phyloP scores from a whole-genome alignment of 2,113 vertebrate genomes.

The Xenus cinereus region DNA sequence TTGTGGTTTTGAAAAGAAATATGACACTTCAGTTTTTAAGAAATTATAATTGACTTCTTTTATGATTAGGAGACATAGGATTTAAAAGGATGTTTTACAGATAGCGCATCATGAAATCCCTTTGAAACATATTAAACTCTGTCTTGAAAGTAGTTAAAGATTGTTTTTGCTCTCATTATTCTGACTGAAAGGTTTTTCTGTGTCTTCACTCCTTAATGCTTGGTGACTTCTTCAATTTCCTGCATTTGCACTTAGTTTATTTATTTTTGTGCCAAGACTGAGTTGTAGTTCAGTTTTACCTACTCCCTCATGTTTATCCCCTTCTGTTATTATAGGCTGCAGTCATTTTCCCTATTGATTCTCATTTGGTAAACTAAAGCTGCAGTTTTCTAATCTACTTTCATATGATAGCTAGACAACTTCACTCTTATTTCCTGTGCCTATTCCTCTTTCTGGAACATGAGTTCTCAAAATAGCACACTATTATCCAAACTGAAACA shows the following conservation, averaged over 20 bases:
- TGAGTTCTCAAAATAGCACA: not conserved
- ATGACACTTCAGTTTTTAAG: not conserved
- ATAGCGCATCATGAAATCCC: not conserved
- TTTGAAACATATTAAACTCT: not conserved
- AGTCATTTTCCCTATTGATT: not conserved
- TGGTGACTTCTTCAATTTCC: not conserved
- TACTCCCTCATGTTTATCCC: not conserved
- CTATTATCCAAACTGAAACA: not conserved
- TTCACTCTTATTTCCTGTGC: not conserved
- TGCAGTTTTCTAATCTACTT: not conserved
- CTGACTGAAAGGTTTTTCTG: not conserved
- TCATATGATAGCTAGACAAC: not conserved
- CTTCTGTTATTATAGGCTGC: not conserved
- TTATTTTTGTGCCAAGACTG: not conserved
- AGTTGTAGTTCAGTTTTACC: not conserved
- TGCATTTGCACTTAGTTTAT: not conserved
- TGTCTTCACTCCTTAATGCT: not conserved
- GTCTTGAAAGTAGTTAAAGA: not conserved
- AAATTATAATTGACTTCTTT: not conserved
- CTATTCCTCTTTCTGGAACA: not conserved
- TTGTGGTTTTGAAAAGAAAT: not conserved
- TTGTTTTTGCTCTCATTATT: not conserved
- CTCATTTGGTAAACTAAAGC: not conserved
- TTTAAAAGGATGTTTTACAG: not conserved
- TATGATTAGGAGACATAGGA: not conserved